A percentile compares a stretch with the other conserved stretches of the same genome.
phyloP scores from a whole-genome alignment of 2,113 vertebrate genomes.

The Hippocampus guttulatus region DNA sequence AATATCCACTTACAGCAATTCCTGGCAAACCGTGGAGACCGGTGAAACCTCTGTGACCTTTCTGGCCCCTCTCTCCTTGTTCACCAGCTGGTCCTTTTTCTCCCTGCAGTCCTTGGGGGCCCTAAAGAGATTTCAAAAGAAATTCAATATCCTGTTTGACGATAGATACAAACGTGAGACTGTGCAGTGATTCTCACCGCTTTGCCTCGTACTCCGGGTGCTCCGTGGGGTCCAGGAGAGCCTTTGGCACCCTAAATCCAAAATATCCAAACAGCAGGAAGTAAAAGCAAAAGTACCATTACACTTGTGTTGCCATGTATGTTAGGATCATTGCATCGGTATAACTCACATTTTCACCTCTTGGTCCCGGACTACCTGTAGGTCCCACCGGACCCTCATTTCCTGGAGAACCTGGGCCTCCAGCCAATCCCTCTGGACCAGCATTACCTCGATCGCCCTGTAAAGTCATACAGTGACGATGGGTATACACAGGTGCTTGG shows the following conservation, averaged over 20 bases:
- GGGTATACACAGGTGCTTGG: no score
- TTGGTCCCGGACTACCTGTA: constrained; percentile 82
- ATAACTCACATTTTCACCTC: constrained; percentile 82
- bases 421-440: constrained; percentile 86
- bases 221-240: constrained; percentile 72
- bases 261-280: neutral
- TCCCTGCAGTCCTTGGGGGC: constrained; percentile 95
- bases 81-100: constrained; percentile 88
- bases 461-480: constrained; percentile 8
- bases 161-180: neutral
- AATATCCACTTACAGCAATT: constrained; percentile 76
- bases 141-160: neutral
- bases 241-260: constrained; percentile 81
- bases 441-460: constrained; percentile 89
- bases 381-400: constrained; percentile 85
- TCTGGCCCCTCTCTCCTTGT: constrained; percentile 89
- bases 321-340: neutral
- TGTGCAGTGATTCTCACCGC: constrained; percentile 69
- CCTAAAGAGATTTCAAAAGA: constrained; percentile 62
- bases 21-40: constrained; percentile 93
- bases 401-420: constrained; percentile 80
- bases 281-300: neutral
- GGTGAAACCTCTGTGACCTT: constrained; percentile 94
- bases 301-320: neutral
- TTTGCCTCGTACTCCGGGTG: constrained; percentile 83